Evolutionary conservation across 2,888 invertebrate genomes (phyloP).

Genomic region (Dusona sp.): DNA sequence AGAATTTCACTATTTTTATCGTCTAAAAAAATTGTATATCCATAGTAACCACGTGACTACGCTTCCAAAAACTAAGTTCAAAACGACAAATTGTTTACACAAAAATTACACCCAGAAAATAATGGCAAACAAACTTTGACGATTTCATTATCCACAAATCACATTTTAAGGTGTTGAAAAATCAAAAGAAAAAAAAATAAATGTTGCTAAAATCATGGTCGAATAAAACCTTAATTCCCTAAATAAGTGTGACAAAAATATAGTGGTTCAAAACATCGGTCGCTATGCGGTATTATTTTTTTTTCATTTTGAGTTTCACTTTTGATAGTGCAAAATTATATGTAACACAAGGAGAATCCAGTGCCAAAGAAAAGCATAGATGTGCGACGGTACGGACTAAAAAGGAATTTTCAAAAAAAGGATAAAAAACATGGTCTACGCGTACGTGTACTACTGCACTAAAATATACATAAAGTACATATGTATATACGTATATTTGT

Average conservation of each 20-base stretch:
- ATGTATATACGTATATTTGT: constrained; percentile 9
- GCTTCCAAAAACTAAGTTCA: background rate
- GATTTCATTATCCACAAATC: too few relatives aligned
- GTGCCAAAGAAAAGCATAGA: background rate
- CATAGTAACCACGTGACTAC: background rate
- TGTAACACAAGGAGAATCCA: background rate
- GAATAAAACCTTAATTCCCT: background rate
- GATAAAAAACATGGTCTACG: background rate
- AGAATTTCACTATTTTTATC: background rate
- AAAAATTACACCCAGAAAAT: background rate
- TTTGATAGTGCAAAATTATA: background rate
- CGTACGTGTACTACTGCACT: background rate
- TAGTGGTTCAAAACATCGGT: background rate
- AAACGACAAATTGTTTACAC: too few relatives aligned
- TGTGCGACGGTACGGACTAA: background rate
- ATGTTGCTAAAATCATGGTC: background rate
- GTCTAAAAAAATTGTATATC: background rate
- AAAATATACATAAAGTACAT: background rate
- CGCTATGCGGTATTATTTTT: background rate
- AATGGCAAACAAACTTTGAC: background rate
- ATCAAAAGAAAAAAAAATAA: background rate
- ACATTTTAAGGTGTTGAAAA: background rate
- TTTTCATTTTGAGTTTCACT: background rate
- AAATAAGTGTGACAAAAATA: background rate
- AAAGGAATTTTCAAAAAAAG: constrained; percentile 1